Evolutionary conservation across 2,113 vertebrate genomes (phyloP).

Genomic region (Narcine bancroftii): DNA sequence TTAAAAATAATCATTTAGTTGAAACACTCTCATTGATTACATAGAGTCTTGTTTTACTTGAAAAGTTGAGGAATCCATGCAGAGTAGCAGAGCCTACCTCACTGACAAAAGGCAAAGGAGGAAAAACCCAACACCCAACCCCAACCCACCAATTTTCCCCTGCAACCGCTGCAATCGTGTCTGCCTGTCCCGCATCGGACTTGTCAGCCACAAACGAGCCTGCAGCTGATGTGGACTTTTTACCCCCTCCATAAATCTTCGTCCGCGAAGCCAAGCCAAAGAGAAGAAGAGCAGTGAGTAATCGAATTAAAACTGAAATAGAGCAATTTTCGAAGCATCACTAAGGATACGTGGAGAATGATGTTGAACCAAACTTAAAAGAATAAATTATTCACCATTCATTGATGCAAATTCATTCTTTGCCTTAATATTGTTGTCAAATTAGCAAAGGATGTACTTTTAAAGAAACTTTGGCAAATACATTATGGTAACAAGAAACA

Average conservation of each 20-base stretch:
- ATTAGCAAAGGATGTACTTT: neutral
- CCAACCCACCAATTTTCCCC: no score
- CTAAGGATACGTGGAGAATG: neutral
- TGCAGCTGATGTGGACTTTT: no score
- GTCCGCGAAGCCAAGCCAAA: no score
- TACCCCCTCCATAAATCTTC: no score
- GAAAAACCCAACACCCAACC: no score
- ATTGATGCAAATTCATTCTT: neutral
- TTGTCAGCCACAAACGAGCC: no score
- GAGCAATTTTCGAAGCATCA: neutral
- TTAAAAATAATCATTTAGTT: neutral
- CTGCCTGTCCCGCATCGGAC: no score
- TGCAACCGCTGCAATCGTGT: no score
- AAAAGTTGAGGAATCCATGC: constrained; percentile 8
- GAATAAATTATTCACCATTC: neutral
- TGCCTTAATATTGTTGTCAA: neutral
- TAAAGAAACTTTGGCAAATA: neutral
- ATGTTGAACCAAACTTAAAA: neutral
- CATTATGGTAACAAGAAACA: neutral
- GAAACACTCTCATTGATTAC: neutral
- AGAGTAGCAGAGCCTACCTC: no score
- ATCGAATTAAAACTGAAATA: constrained; percentile 24
- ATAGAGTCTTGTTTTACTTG: neutral
- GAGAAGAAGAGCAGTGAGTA: no score
- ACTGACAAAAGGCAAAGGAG: no score